Evolutionary conservation across 2,113 vertebrate species (phyloP), one percentile per base, ranked within the genome.

Genomic region (Baryphthengus martii): DNA sequence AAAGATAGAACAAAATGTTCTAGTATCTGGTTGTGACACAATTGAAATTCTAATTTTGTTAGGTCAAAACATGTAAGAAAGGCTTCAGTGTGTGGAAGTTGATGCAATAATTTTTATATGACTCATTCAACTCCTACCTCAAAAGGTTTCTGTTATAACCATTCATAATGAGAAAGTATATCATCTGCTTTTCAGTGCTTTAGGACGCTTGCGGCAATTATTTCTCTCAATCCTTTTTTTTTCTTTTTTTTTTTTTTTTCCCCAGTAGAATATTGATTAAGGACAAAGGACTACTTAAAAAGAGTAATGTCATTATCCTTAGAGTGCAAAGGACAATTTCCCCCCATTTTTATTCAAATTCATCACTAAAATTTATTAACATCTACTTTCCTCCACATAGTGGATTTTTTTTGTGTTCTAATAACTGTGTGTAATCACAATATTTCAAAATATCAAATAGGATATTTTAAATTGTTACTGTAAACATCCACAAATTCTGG

Each of bases 1-100:
- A 88, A 86, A 85, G 72, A 61, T 21, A 75, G 79, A 95, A 95
- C 47, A 95, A 89, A 91, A 91, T 95, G 77, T 91, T 95, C 93
- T 56, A 65, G 35, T 58, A 93, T 70, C 45, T 92, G 35, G 2
- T 79, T 92, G 40, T 79, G 33, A 84, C 80, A 93, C 66, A 88
- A 49, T 6, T 77, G 40, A 93, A 93, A 78, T 90, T 86, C 49
- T 76, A 85, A 90, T 93, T 88, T 80, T 78, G 82, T 94, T 82
- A 85, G 80, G 84, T 89, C 86, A 89, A 82, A 93, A 85, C 26
- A 71, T 62, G 12, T 19, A 89, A 88, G 74, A 89, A 91, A 92
- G 15, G 4, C 9, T 92, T 91, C 39, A 75, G 12, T 52, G 19
- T 76, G 49, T 50, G 18, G 72, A 91, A 93, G 5, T 6, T 94